Evolutionary conservation across 2,888 invertebrate species (phyloP).

Genomic region (Emmelina monodactyla): DNA sequence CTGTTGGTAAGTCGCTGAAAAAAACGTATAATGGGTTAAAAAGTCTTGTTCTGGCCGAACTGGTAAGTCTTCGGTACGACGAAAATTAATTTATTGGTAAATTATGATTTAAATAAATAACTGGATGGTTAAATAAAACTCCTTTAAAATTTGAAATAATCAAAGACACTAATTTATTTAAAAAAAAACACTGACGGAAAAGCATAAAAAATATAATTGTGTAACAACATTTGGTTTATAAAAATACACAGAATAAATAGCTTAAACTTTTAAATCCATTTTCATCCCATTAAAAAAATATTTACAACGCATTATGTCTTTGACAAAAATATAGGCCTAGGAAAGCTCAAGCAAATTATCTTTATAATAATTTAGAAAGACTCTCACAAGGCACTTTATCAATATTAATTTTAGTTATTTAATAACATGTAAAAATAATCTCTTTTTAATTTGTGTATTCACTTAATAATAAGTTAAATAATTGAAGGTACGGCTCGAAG

Average conservation of each 20-base stretch:
- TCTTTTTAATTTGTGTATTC: background rate
- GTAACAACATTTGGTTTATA: background rate
- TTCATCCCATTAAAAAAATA: constrained; percentile 3
- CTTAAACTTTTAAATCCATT: constrained; percentile 1
- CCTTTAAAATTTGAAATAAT: too few species aligned
- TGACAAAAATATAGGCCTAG: background rate
- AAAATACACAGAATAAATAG: constrained; percentile 4
- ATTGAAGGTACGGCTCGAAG: background rate
- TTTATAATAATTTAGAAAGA: background rate
- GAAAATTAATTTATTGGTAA: too few species aligned
- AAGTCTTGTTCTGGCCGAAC: too few species aligned
- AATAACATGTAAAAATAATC: background rate
- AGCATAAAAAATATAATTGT: constrained; percentile 26
- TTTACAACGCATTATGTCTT: background rate
- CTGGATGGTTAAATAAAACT: too few species aligned
- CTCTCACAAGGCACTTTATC: background rate
- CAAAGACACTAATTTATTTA: constrained; percentile 41
- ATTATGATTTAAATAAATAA: too few species aligned
- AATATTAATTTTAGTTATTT: background rate
- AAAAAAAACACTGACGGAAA: constrained; percentile 24
- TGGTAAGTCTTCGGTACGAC: too few species aligned
- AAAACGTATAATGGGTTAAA: too few species aligned
- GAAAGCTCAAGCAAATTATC: background rate
- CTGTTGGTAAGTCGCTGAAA: too few species aligned
- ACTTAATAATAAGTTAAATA: too few species aligned